Conservation (phyloP, 2,113 vertebrate genomes). For the Electrona antarctica region DNA sequence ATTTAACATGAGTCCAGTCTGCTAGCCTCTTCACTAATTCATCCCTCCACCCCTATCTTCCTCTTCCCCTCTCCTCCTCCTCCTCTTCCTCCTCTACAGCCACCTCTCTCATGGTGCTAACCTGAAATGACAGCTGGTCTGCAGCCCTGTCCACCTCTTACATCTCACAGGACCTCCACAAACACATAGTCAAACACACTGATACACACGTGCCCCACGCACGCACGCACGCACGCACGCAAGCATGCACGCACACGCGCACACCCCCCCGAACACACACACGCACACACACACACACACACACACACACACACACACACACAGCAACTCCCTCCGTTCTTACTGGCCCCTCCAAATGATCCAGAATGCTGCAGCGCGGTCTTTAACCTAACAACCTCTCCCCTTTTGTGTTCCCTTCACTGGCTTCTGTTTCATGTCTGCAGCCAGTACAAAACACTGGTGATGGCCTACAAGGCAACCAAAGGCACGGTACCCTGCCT, state of each 20-base stretch:
- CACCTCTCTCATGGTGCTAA: conserved; percentile 63
- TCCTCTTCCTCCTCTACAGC: conserved; percentile 29
- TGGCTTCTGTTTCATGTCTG: too few relatives aligned
- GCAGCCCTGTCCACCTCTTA: conserved; percentile 54
- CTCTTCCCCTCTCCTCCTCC: conserved; percentile 6
- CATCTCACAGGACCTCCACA: conserved; percentile 61
- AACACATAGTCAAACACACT: conserved; percentile 25
- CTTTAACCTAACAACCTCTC: too few relatives aligned
- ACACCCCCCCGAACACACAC: background rate
- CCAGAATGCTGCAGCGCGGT: too few relatives aligned
- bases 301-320: conserved; percentile 1
- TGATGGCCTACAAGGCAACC: too few relatives aligned
- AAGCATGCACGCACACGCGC: conserved; percentile 10
- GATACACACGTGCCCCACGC: background rate
- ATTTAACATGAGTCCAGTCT: conserved; percentile 86
- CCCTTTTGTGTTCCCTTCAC: too few relatives aligned
- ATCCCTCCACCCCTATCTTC: conserved; percentile 45
- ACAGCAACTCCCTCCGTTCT: conserved; percentile 1
- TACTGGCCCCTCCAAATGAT: too few relatives aligned
- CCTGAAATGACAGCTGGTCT: conserved; percentile 71
- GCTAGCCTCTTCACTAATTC: conserved; percentile 75
- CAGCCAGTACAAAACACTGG: too few relatives aligned
- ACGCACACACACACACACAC: background rate
- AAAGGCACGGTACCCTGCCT: too few relatives aligned
- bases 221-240: conserved; percentile 20